These are phyloP conservation scores for Dysdera silvatica DNA, from an alignment of 1,140 invertebrate species.

Conservation along the genomic window DNA sequence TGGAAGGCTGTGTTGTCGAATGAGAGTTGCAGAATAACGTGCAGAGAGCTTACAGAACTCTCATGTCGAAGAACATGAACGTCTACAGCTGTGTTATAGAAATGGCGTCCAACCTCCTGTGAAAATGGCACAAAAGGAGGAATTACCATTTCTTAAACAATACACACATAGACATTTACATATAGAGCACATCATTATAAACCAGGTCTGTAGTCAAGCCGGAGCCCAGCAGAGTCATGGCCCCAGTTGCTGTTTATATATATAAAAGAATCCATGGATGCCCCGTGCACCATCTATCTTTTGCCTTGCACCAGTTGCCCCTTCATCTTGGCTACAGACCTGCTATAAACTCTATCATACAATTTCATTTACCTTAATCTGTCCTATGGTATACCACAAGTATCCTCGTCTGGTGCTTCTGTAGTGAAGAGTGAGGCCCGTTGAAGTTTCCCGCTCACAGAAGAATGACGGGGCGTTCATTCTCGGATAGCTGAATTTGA, in stretches of 20 bases:
- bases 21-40: slow-evolving; percentile 83
- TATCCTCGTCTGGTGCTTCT: slow-evolving; percentile 84
- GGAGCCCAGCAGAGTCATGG: not conserved
- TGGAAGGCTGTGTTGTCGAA: slow-evolving; percentile 80
- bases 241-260: not conserved
- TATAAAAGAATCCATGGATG: not conserved
- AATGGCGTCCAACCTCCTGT: slow-evolving; percentile 68
- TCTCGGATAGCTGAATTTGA: slow-evolving; percentile 91
- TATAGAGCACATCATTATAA: too few species aligned
- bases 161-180: too few species aligned
- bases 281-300: too few species aligned
- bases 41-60: slow-evolving; percentile 76
- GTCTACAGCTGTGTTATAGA: slow-evolving; percentile 86
- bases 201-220: too few species aligned
- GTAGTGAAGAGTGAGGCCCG: slow-evolving; percentile 83
- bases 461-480: slow-evolving; percentile 91
- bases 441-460: slow-evolving; percentile 83
- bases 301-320: too few species aligned
- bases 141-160: too few species aligned
- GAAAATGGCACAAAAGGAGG: too few species aligned
- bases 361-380: slow-evolving; percentile 72
- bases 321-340: too few species aligned
- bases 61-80: slow-evolving; percentile 82
- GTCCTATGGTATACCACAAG: slow-evolving; percentile 93
- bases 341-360: too few species aligned